Percentiles rank a stretch among this genome's conserved stretches.
These are phyloP conservation scores for Petrocephalus zakoni DNA, from an alignment of 2,113 vertebrate genomes.

Conservation along the genomic window DNA sequence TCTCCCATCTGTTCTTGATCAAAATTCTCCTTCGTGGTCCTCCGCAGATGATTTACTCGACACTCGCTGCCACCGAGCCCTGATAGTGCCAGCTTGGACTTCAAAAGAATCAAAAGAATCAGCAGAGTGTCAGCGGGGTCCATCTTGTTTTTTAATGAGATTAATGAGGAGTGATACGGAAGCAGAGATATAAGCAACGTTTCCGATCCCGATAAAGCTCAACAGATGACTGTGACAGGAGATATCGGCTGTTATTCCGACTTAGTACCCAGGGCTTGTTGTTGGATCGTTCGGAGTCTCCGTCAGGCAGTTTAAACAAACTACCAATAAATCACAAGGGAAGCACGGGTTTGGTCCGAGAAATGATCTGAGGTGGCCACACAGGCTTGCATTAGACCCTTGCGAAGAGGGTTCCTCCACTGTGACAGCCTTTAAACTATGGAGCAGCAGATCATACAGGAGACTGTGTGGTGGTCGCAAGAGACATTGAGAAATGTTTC, in stretches of 20 bases:
- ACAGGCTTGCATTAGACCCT: neutral
- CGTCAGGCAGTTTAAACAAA: neutral
- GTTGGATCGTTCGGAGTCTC: neutral
- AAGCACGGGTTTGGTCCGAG: neutral
- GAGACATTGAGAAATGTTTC: neutral
- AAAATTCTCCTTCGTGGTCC: neutral
- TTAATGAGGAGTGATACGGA: neutral
- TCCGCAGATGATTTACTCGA: conserved; percentile 14
- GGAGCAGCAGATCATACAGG: neutral
- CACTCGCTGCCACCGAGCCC: conserved; percentile 12
- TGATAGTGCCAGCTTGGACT: neutral
- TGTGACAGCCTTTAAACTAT: neutral
- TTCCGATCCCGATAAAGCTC: neutral
- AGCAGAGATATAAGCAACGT: neutral
- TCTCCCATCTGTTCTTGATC: conserved; percentile 12
- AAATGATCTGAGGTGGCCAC: neutral
- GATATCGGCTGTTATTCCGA: neutral
- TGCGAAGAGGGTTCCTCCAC: neutral
- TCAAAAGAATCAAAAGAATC: neutral
- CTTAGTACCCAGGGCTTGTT: neutral
- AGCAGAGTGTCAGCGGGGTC: neutral
- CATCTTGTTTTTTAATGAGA: neutral
- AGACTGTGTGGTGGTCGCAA: neutral
- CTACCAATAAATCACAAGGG: neutral
- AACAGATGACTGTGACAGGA: neutral